Base-by-base conservation (phyloP, 1,140 invertebrate species). In the Ostrea edulis region DNA sequence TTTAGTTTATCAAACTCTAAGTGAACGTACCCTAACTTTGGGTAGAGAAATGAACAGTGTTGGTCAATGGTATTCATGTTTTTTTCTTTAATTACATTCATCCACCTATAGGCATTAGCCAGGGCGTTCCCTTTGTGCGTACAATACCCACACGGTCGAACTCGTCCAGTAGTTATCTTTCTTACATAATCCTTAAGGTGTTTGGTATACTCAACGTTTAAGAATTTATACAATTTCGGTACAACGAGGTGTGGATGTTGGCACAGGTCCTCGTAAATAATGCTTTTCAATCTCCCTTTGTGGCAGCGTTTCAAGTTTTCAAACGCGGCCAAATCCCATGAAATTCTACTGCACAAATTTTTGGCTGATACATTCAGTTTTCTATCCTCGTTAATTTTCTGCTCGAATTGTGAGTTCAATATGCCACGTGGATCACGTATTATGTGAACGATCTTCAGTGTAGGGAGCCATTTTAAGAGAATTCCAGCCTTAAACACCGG, bases 361-460 rank as follows among this genome's bases (percentile, higher is more conserved):
- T 35, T 77, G 2, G 25, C 22, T 11, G 68, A 14, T 4, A 25
- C 3, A 12, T 14, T 12, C 11, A 77, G 14, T 14, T 25, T 77
- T 77, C 29, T 77, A 3, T 35, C 68, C 8, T 77, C 68, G 5
- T 22, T 77, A 2, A 77, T 25, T 0, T 77, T 7, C 25, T 77
- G 68, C 25, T 77, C 82, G 22, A 54, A 52, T 54, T 84, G 86
- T 3, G 89, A 90, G 14, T 44, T 29, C 0, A 90, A 12, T 17
- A 87, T 65, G 0, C 86, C 89, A 8, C 89, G 84, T 52, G 89
- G 89, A 82, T 90, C 87, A 3, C 89, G 82, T 17, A 89, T 22
- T 54, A 90, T 68, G 71, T 90, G 87, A 17, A 90, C 25, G 54
- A 88, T 54, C 68, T 89, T 86, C n/a, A 90, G 53, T 44, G 82